Evolutionary conservation across 2,797 vertebrate genomes (phyloP), one percentile per base, ranked within the genome.

Genomic region (Nannoperca obscura): DNA sequence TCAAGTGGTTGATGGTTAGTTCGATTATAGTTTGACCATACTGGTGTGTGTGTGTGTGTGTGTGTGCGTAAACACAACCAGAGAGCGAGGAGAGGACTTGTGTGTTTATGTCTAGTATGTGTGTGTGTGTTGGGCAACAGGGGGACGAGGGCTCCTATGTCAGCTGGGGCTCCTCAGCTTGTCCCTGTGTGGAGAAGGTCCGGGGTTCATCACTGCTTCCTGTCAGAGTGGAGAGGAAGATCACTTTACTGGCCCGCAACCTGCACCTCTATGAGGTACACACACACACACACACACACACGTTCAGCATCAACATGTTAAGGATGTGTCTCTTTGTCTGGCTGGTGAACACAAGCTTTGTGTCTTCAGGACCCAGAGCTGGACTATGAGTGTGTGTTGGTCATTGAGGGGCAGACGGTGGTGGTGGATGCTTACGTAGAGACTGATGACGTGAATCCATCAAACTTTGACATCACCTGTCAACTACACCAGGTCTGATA

Each of bases 121-220:
- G 42, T 68, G 40, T 53, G 27, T 78, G 10, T 73, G 3, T 55
- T 58, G 13, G 32, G 30, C 8, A 34, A 42, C 91, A 97, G 95
- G 95, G 94, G 42, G 96, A 97, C 0, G 95, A 96, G 68, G 96
- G 82, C 47, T 84, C 90, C 1, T 92, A 78, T 47, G 89, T 92
- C 53, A 96, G 76, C 82, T 93, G 91, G 95, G 97, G 97, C 11
- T 90, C 96, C 3, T 94, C 93, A 22, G 95, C 97, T 0, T 99
- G 98, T 88, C 98, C 98, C 0, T 99, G 98, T 12, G 97, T 99
- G 71, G 96, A 97, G 80, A 94, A 93, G 55, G 95, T 99, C 53
- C 96, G 97, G 80, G 97, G 96, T 54, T 96, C 96, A n/a, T 89
- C 93, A 0, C 87, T 99, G 71, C 88, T 99, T 47, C 98, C 98